Percentiles rank a stretch among this genome's conserved stretches.
Evolutionary conservation across 2,113 vertebrate species (phyloP).

Genomic region (Cinclus cinclus): DNA sequence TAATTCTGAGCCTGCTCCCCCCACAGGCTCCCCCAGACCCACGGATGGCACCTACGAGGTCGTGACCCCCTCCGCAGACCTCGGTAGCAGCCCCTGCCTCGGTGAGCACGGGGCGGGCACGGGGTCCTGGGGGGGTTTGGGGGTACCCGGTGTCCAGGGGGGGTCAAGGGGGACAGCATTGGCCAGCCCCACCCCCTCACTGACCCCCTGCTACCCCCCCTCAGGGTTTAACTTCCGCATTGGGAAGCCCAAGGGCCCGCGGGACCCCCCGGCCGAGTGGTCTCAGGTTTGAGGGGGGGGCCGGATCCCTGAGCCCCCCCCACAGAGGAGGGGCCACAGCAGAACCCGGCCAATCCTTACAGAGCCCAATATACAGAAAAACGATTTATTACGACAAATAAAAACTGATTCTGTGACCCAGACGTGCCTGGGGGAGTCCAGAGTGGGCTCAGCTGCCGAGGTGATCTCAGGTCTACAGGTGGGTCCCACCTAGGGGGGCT

Average conservation of each 20-base stretch:
- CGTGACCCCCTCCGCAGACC: neutral
- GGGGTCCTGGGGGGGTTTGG: neutral
- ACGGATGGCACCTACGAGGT: neutral
- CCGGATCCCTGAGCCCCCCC: neutral
- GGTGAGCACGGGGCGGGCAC: neutral
- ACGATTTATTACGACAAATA: neutral
- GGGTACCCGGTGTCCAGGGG: neutral
- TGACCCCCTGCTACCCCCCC: neutral
- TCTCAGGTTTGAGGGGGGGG: neutral
- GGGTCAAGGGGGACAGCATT: too few relatives aligned
- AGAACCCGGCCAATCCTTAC: neutral
- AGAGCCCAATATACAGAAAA: neutral
- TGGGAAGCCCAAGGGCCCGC: neutral
- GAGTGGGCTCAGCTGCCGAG: neutral
- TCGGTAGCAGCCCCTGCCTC: neutral
- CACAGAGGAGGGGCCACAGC: neutral
- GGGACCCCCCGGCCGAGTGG: neutral
- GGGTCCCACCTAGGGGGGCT: neutral
- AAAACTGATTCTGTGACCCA: neutral
- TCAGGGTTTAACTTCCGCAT: neutral
- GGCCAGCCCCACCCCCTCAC: neutral
- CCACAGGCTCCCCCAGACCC: neutral
- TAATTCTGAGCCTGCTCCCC: neutral
- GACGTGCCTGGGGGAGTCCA: neutral
- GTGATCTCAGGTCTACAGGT: neutral